Conservation (phyloP, 2,113 vertebrate species). For the Gavialis gangeticus region DNA sequence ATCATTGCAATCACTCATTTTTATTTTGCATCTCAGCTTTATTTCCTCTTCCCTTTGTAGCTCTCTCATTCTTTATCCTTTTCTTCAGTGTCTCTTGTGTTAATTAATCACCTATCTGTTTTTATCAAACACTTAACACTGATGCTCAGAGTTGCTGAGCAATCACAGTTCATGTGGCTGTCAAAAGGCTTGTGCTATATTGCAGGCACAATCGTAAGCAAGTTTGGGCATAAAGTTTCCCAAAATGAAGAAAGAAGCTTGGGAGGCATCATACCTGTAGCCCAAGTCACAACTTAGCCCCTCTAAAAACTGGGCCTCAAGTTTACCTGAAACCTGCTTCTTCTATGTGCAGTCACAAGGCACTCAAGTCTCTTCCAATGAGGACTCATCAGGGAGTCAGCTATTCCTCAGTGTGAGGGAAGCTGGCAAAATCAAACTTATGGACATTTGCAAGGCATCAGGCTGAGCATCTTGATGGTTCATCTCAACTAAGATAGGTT, state of each 20-base stretch:
- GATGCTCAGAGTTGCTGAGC: neutral
- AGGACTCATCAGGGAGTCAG: neutral
- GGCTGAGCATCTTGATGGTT: neutral
- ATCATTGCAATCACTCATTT: neutral
- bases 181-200: neutral
- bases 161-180: too few relatives aligned
- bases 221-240: neutral
- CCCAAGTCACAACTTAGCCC: neutral
- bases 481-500: neutral
- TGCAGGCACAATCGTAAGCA: neutral
- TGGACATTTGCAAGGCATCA: neutral
- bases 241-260: too few relatives aligned
- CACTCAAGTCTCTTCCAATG: neutral
- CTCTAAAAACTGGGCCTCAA: neutral
- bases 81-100: neutral
- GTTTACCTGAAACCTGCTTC: neutral
- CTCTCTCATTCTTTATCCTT: neutral
- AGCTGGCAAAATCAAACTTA: neutral
- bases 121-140: neutral
- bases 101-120: neutral
- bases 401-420: neutral
- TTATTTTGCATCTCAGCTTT: neutral
- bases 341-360: neutral
- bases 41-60: neutral
- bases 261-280: too few relatives aligned